Base-by-base conservation (phyloP, 2,797 vertebrate genomes). In the Myripristis murdjan region DNA sequence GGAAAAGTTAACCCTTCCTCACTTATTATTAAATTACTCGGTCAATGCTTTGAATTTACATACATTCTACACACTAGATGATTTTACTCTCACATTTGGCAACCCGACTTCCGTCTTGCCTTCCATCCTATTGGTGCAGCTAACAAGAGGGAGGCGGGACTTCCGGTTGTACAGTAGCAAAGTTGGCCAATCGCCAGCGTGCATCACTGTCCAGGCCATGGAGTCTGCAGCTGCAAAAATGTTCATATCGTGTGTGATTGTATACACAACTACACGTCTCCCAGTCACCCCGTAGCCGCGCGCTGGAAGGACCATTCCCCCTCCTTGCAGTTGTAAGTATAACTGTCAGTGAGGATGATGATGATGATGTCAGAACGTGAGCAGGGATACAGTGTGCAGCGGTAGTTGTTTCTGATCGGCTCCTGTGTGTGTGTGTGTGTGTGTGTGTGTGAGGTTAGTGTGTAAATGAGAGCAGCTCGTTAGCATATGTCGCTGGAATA, bases 401-500 rank as follows among this genome's bases (percentile, higher is more conserved):
- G n/a, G 5, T n/a, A 14, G 55, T 51, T 44, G 35, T 54, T 70
- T 77, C 66, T 39, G 10, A 15, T 16, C 15, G n/a, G n/a, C n/a
- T n/a, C n/a, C n/a, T n/a, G n/a, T n/a, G n/a, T n/a, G n/a, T n/a
- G n/a, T n/a, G n/a, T n/a, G n/a, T n/a, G n/a, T n/a, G n/a, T n/a
- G n/a, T n/a, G n/a, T n/a, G n/a, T n/a, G n/a, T n/a, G n/a, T n/a
- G n/a, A 49, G 1, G 60, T 22, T 14, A 48, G 33, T 73, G 61
- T 83, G 81, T 63, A 71, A 28, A 18, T 18, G 39, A 43, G 44
- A 75, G 75, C 58, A 77, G 87, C 83, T 88, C 85, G 88, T 79
- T 92, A 91, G 89, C 90, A 75, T 47, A 2, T 46, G 2, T 80
- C 70, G 91, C 90, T 91, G 86, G 83, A 84, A n/a, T 60, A 61